Percentiles rank a stretch among this genome's conserved stretches.
phyloP scores from a whole-genome alignment of 2,113 vertebrate species.

The Gambusia affinis region DNA sequence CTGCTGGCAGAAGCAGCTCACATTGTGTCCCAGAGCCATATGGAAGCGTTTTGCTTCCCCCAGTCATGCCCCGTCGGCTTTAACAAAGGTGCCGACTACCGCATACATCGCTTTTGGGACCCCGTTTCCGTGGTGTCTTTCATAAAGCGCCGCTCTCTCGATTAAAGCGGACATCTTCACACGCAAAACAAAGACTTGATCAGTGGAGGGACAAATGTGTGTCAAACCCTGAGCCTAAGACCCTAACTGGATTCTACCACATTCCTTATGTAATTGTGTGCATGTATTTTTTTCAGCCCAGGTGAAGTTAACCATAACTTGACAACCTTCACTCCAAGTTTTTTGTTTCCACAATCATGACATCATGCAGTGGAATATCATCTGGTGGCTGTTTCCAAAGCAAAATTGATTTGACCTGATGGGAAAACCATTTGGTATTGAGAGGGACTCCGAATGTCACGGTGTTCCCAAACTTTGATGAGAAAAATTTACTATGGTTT shows the following conservation, averaged over 20 bases:
- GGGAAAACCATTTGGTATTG: conserved; percentile 50
- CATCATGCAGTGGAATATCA: conserved; percentile 39
- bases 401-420: conserved; percentile 47
- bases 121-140: conserved; percentile 61
- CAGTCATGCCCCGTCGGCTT: conserved; percentile 72
- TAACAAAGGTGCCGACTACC: conserved; percentile 74
- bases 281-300: background rate
- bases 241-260: background rate
- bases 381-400: conserved; percentile 33
- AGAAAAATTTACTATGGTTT: conserved; percentile 2
- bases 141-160: conserved; percentile 40
- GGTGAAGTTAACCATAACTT: conserved; percentile 9
- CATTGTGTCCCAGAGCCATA: conserved; percentile 68
- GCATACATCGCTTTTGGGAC: conserved; percentile 62
- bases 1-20: conserved; percentile 66
- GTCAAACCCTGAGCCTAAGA: conserved; percentile 31
- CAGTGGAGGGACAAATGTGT: conserved; percentile 33
- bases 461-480: conserved; percentile 29
- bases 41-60: conserved; percentile 76
- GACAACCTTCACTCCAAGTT: conserved; percentile 6
- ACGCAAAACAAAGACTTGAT: conserved; percentile 39
- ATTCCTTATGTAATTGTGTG: background rate
- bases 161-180: conserved; percentile 50
- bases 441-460: conserved; percentile 41
- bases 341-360: conserved; percentile 31